Evolutionary conservation across 2,888 invertebrate species (phyloP).

Genomic region (Nomada hirtipes): DNA sequence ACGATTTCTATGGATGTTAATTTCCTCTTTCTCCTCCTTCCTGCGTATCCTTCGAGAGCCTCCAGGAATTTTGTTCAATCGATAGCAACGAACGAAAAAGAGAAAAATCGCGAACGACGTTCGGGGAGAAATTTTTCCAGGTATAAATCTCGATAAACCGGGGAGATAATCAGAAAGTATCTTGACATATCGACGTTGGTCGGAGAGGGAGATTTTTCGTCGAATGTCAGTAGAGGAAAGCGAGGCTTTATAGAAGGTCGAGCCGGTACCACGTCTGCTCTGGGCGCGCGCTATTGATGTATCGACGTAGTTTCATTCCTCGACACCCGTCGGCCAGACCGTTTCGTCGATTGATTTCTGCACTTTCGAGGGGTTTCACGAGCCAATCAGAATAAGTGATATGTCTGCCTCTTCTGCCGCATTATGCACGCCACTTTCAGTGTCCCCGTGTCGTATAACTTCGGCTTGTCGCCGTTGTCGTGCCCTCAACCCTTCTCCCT

Average conservation of each 20-base stretch:
- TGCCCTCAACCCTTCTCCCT: constrained; percentile 22
- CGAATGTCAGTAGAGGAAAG: background rate
- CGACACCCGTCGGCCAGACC: constrained; percentile 37
- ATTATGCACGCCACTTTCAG: constrained; percentile 54
- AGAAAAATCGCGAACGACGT: background rate
- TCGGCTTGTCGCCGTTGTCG: constrained; percentile 11
- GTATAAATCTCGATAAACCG: background rate
- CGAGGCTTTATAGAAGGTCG: constrained; percentile 13
- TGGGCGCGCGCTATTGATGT: constrained; percentile 30
- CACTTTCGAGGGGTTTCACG: constrained; percentile 58
- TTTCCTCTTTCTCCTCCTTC: background rate
- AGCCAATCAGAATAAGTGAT: constrained; percentile 76
- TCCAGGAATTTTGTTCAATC: background rate
- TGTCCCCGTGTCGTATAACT: constrained; percentile 23
- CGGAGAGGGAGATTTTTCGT: constrained; percentile 1
- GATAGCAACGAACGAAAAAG: background rate
- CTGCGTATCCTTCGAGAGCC: constrained; percentile 2
- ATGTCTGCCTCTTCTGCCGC: constrained; percentile 54
- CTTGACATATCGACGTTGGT: background rate
- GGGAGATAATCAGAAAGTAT: constrained; percentile 13
- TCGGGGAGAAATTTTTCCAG: background rate
- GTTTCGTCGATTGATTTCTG: constrained; percentile 66
- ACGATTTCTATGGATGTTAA: background rate
- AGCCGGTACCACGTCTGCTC: constrained; percentile 29
- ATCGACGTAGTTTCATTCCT: constrained; percentile 47